Percentiles rank a stretch among this genome's conserved stretches.
phyloP scores from a whole-genome alignment of 2,113 vertebrate genomes.

The Mustela nigripes region DNA sequence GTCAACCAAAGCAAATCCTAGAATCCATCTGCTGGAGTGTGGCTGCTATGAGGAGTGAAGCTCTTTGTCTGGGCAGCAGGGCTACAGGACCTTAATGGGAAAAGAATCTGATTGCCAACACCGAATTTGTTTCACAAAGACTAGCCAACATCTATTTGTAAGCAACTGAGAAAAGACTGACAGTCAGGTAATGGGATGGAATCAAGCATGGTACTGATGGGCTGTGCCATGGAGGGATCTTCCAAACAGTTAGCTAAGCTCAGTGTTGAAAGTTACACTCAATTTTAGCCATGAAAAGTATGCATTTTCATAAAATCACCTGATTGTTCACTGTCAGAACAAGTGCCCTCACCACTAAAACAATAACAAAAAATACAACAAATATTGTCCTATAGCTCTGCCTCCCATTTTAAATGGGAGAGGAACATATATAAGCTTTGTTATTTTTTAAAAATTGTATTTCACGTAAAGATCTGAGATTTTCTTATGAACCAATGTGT shows the following conservation, averaged over 20 bases:
- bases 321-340: background rate
- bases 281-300: background rate
- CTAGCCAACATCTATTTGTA: background rate
- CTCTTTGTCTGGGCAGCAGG: conserved; percentile 12
- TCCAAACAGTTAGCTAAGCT: background rate
- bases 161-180: conserved; percentile 14
- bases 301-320: background rate
- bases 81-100: background rate
- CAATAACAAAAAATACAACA: background rate
- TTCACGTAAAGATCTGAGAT: background rate
- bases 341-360: background rate
- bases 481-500: background rate
- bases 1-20: background rate
- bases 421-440: background rate
- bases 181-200: conserved; percentile 55
- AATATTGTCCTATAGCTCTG: background rate
- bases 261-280: background rate
- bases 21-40: background rate
- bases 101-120: conserved; percentile 33
- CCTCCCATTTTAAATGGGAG: background rate
- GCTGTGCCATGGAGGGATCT: conserved; percentile 11
- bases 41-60: background rate
- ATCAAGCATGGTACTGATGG: conserved; percentile 60
- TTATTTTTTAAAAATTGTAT: background rate
- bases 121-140: background rate